These are phyloP conservation scores for Hoplias malabaricus DNA, from an alignment of 2,113 vertebrate species.

Conservation along the genomic window DNA sequence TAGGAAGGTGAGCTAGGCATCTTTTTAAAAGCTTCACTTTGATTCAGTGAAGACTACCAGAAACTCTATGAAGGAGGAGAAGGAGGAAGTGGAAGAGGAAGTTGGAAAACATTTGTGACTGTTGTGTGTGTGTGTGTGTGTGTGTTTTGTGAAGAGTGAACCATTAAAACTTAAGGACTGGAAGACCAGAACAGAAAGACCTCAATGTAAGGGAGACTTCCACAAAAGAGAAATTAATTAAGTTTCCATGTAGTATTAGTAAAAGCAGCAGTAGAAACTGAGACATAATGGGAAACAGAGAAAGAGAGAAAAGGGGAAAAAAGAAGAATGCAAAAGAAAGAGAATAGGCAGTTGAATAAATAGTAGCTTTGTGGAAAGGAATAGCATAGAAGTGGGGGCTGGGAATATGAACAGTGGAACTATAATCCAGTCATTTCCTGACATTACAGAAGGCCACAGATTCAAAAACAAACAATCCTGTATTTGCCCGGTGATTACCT, in stretches of 20 bases:
- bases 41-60: conserved; percentile 12
- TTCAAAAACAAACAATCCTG: neutral
- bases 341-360: too few relatives aligned
- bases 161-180: conserved; percentile 39
- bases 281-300: neutral
- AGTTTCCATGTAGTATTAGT: neutral
- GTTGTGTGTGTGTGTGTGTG: too few relatives aligned
- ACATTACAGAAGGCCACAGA: neutral
- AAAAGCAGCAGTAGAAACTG: too few relatives aligned
- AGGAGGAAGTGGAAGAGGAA: neutral
- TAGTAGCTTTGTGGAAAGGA: too few relatives aligned
- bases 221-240: conserved; percentile 30
- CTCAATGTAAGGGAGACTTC: neutral
- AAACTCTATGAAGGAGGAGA: neutral
- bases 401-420: neutral
- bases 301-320: neutral
- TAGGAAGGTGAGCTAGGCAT: neutral
- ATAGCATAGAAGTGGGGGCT: neutral
- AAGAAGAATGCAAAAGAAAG: neutral
- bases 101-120: conserved; percentile 5
- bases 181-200: conserved; percentile 32
- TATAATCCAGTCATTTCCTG: conserved; percentile 25
- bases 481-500: conserved; percentile 1
- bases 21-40: conserved; percentile 21
- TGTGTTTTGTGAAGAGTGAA: conserved; percentile 2